Evolutionary conservation across 1,140 invertebrate species (phyloP), one percentile per base, ranked within the genome.

Genomic region (Arion vulgaris): DNA sequence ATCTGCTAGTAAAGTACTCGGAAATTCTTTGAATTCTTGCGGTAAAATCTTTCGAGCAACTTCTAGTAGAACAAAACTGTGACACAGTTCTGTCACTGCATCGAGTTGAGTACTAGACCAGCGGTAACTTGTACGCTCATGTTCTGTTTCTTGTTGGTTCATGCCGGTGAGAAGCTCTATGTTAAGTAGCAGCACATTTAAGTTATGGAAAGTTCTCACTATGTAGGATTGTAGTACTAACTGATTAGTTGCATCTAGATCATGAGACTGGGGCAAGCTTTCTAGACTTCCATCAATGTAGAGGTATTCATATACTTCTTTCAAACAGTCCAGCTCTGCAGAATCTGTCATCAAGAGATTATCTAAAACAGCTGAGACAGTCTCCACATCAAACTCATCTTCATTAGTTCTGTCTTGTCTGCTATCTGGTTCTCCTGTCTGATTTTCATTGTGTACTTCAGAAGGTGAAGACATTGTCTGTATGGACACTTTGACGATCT

Each of bases 11-110:
- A 62, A 15, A 23, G 57, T 62, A n/a, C 57, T 62, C 5, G 57
- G 57, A n/a, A 62, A 62, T 62, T n/a, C 57, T 62, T 62, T 62
- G 57, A 62, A n/a, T n/a, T 62, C 57, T 23, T 62, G 69, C 7
- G 69, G 69, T 38, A 7, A 34, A 1, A 71, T 23, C 26, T 36
- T 71, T 26, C 9, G 11, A 38, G 26, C 26, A 9, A 13, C 26
- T n/a, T 71, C 69, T 26, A 71, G 38, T n/a, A 71, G 5, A 7
- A 36, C 7, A 7, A 71, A 26, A 5, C 69, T 36, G 26, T 71
- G 32, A 13, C 11, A 71, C 32, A 71, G 7, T 36, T 71, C 28
- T 71, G 38, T 26, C 34, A 71, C 15, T 11, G 15, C 32, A 4
- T 17, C 17, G 9, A 71, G 69, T 32, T 71, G 69, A 13, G 15